Evolutionary conservation across 1,140 invertebrate genomes (phyloP).

Genomic region (Scylla paramamosain): DNA sequence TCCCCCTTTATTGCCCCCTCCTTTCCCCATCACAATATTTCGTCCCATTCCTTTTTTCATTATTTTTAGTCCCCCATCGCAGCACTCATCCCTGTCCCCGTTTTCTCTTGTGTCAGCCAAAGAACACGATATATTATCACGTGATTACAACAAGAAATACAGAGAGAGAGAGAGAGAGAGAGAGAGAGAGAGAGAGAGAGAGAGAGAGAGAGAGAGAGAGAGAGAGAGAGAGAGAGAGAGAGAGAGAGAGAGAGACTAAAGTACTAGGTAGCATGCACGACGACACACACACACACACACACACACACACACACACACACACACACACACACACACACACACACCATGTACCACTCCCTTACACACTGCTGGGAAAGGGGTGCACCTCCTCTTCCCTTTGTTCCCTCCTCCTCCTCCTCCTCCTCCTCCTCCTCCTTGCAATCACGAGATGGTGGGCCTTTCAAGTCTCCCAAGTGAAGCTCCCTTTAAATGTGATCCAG

Average conservation of each 20-base stretch:
- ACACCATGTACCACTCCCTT: not conserved
- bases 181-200: constrained; percentile 11
- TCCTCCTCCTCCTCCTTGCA: not conserved
- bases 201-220: constrained; percentile 26
- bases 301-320: not conserved
- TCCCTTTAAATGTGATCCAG: no score
- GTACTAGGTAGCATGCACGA: not conserved
- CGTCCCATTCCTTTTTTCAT: not conserved
- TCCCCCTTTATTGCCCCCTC: no score
- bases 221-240: constrained; percentile 11
- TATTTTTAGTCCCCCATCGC: not conserved
- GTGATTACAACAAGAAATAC: not conserved
- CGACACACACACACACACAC: not conserved
- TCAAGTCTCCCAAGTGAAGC: no score
- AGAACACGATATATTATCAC: no score
- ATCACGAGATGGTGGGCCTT: no score
- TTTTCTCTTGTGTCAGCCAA: not conserved
- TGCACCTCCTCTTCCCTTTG: not conserved
- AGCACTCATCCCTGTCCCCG: not conserved
- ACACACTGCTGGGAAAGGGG: no score
- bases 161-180: constrained; percentile 15
- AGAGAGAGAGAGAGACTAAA: not conserved
- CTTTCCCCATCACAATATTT: not conserved
- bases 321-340: constrained; percentile 12
- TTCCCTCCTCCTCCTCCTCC: not conserved